phyloP scores from a whole-genome alignment of 2,888 invertebrate genomes.

The Rhyacophila evoluta region DNA sequence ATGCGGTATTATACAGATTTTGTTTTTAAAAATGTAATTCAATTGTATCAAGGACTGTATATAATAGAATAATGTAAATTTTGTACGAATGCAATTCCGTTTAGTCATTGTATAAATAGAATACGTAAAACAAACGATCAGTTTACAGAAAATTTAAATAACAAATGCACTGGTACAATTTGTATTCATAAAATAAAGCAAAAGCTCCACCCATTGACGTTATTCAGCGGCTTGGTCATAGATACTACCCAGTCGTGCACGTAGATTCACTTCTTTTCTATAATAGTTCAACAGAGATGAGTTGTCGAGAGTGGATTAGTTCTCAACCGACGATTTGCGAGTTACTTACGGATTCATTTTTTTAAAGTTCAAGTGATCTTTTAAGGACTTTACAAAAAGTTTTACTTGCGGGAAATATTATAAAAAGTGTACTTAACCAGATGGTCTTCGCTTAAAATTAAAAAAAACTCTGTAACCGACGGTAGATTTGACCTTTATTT shows the following conservation, averaged over 20 bases:
- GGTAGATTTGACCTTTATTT: not conserved
- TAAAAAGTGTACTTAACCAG: too few species aligned
- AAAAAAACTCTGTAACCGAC: not conserved
- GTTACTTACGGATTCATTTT: not conserved
- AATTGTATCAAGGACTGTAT: too few species aligned
- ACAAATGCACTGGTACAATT: not conserved
- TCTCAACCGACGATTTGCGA: not conserved
- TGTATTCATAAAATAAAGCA: slow-evolving; percentile 15
- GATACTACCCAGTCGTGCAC: not conserved
- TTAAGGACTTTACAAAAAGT: not conserved
- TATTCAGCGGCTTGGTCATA: not conserved
- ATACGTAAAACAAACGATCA: not conserved
- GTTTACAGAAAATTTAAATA: not conserved
- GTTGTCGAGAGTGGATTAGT: not conserved
- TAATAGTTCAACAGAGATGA: not conserved
- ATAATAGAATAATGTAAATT: not conserved
- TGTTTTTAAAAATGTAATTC: too few species aligned
- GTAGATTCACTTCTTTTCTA: not conserved
- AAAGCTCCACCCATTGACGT: not conserved
- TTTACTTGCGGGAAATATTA: not conserved
- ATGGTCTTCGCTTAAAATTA: too few species aligned
- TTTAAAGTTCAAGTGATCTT: not conserved
- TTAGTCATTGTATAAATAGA: not conserved
- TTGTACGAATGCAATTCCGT: not conserved
- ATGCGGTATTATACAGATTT: too few species aligned